Base-by-base conservation (phyloP, 2,888 invertebrate species). In the Oxyscelio sp. region DNA sequence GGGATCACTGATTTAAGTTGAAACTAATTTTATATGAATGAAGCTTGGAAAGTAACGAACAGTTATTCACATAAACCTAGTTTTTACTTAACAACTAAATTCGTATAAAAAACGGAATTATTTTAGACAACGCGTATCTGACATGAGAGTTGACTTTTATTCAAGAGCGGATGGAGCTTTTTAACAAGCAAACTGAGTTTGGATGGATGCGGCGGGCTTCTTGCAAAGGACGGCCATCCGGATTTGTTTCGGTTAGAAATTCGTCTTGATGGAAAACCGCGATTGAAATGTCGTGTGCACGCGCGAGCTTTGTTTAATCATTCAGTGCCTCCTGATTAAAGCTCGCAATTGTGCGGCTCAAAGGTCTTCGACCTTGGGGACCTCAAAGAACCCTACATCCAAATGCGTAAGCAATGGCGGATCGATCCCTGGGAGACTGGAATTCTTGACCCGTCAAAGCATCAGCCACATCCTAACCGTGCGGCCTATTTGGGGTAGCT, bases 361-460 rank as follows among this genome's bases (percentile, higher is more conserved):
- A 70, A 84, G 84, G 80, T 84, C 80, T 71, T 61, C 80, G 82
- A 82, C 83, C 84, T 87, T 65, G 80, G 80, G 66, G 83, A 79
- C 79, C 70, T 78, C 78, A 73, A 77, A 82, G 80, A 81, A 79
- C 63, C 71, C 79, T 59, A 61, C 71, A 82, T 68, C 34, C 78
- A 50, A 77, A 81, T 74, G 77, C 73, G 34, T 52, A 78, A 81
- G 80, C 84, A 85, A 82, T 74, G 74, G 65, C 77, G 80, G 83
- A 85, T 88, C 85, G 83, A 86, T 81, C 78, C 79, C 85, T 83
- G 45, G 22, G 81, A 85, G 81, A 78, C 78, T 52, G 85, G 63
- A 82, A 85, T 82, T 74, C 65, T 78, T 82, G 85, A 82, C 81
- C 78, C 85, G 77, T 85, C 78, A 75, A 65, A 79, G 68, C 78